Percentiles rank a stretch among this genome's conserved stretches.
Conservation (phyloP, 2,797 vertebrate species). For the Notamacropus eugenii region DNA sequence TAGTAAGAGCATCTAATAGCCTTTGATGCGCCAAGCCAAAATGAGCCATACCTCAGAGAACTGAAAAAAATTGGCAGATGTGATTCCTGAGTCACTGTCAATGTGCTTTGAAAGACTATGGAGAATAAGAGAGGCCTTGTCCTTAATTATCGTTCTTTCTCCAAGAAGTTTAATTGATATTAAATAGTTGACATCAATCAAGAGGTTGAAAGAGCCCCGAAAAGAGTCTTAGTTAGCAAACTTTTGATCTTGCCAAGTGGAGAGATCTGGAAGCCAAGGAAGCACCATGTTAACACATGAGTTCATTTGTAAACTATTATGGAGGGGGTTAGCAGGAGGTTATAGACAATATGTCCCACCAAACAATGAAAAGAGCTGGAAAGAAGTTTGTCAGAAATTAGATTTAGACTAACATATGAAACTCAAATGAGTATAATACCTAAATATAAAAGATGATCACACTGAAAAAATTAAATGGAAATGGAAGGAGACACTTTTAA, state of each 20-base stretch:
- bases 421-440: neutral
- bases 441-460: neutral
- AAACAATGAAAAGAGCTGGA: neutral
- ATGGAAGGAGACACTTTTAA: neutral
- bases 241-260: neutral
- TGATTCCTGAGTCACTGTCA: neutral
- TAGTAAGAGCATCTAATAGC: neutral
- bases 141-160: neutral
- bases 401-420: neutral
- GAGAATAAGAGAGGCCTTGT: neutral
- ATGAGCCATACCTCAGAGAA: neutral
- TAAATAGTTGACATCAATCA: neutral
- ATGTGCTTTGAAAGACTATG: neutral
- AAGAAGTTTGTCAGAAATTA: neutral
- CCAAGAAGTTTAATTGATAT: neutral
- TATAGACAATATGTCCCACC: neutral
- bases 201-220: neutral
- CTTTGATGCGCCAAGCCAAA: neutral
- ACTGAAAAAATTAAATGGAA: neutral
- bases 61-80: neutral
- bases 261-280: neutral
- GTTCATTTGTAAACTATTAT: neutral
- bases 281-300: neutral
- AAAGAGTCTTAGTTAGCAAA: neutral
- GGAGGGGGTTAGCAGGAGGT: neutral